These are phyloP conservation scores for Tetheella fluctuosa DNA, from an alignment of 2,888 invertebrate genomes.

Conservation along the genomic window DNA sequence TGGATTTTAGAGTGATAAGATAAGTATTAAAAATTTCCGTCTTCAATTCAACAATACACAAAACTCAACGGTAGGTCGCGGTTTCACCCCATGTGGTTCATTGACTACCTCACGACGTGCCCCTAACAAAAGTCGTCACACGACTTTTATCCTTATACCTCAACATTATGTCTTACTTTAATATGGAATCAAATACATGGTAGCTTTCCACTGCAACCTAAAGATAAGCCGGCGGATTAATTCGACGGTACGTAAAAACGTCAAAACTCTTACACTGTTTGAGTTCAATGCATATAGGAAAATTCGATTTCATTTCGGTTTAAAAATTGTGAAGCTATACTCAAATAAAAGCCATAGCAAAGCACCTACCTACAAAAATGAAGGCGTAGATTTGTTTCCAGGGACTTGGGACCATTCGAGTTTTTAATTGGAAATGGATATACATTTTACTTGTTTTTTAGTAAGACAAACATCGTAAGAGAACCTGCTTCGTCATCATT, in stretches of 20 bases:
- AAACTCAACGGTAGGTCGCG: slow-evolving; percentile 78
- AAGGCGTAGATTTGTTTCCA: neutral
- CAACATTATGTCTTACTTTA: slow-evolving; percentile 33
- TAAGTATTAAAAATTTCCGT: slow-evolving; percentile 29
- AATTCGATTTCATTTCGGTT: neutral
- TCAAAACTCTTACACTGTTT: slow-evolving; percentile 34
- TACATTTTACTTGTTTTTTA: no score
- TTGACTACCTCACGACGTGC: slow-evolving; percentile 59
- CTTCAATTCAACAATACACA: slow-evolving; percentile 52
- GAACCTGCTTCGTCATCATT: no score
- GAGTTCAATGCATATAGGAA: neutral
- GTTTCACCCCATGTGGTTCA: slow-evolving; percentile 69
- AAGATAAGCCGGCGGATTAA: slow-evolving; percentile 79
- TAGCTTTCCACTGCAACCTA: slow-evolving; percentile 66
- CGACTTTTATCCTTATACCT: slow-evolving; percentile 38
- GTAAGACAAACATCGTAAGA: no score
- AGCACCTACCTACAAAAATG: neutral
- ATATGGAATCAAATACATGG: slow-evolving; percentile 29
- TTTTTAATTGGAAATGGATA: neutral
- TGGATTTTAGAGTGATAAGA: no score
- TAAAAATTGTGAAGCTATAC: neutral
- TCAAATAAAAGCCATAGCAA: neutral
- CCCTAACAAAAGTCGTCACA: slow-evolving; percentile 44
- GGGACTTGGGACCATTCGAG: no score
- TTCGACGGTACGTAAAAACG: slow-evolving; percentile 66